Evolutionary conservation across 2,888 invertebrate genomes (phyloP).

Genomic region (Epinotia demarniana): DNA sequence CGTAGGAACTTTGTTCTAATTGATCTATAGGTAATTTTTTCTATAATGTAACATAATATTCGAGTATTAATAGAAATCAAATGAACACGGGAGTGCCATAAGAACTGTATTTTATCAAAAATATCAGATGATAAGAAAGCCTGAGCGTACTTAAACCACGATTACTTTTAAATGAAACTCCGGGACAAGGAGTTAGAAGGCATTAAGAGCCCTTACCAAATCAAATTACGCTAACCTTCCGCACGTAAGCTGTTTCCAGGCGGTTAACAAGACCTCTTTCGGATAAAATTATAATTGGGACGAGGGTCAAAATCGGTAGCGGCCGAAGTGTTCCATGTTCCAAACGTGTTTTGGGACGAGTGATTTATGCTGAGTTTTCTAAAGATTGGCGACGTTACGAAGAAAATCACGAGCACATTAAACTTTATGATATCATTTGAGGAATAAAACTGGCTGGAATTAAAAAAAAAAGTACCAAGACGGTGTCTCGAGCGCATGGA

Average conservation of each 20-base stretch:
- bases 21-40: neutral
- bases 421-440: neutral
- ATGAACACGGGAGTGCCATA: neutral
- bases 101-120: neutral
- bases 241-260: constrained; percentile 33
- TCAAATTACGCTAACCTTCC: constrained; percentile 42
- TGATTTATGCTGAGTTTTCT: constrained; percentile 1
- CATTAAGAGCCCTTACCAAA: constrained; percentile 39
- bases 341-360: neutral
- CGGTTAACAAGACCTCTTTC: constrained; percentile 42
- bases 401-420: neutral
- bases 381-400: neutral
- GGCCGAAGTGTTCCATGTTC: constrained; percentile 13
- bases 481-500: neutral
- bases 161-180: constrained; percentile 31
- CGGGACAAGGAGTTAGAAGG: constrained; percentile 23
- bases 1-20: too few relatives aligned
- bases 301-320: constrained; percentile 39
- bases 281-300: constrained; percentile 44
- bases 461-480: neutral
- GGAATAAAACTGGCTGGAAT: neutral
- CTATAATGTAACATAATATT: neutral
- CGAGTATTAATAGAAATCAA: neutral
- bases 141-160: constrained; percentile 8
- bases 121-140: neutral